phyloP scores from a whole-genome alignment of 2,888 invertebrate species.

The Drosophila infuscata region DNA sequence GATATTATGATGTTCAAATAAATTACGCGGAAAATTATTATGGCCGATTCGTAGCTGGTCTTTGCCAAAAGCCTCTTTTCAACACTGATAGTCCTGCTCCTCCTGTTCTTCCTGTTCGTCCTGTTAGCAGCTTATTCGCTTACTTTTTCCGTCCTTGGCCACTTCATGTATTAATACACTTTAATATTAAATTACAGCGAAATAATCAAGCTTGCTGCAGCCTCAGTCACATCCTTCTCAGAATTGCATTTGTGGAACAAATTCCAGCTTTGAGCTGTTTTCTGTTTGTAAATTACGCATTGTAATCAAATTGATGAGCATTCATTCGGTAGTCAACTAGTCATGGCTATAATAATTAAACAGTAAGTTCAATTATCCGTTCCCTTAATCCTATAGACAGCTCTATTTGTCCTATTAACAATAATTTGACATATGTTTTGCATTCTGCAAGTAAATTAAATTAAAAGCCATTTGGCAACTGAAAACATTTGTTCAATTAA shows the following conservation, averaged over 20 bases:
- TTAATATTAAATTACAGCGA: neutral
- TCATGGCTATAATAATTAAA: neutral
- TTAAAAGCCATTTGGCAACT: neutral
- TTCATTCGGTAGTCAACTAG: neutral
- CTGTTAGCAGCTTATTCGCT: constrained; percentile 1
- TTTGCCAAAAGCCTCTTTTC: constrained; percentile 3
- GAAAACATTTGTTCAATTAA: neutral
- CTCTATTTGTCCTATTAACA: neutral
- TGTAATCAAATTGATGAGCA: neutral
- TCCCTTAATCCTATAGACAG: neutral
- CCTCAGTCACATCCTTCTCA: neutral
- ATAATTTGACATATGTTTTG: neutral
- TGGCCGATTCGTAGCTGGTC: constrained; percentile 60
- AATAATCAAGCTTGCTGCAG: neutral
- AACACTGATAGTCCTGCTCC: neutral
- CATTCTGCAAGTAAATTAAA: neutral
- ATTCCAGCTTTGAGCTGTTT: neutral
- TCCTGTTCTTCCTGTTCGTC: too few relatives aligned
- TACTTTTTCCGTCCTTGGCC: constrained; percentile 1
- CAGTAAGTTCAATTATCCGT: neutral
- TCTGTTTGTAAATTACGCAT: neutral
- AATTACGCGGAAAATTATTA: constrained; percentile 81
- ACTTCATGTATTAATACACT: constrained; percentile 38
- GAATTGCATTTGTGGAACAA: neutral
- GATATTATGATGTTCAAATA: constrained; percentile 78